These are phyloP conservation scores for Deilephila elpenor DNA, from an alignment of 2,888 invertebrate species.

Conservation along the genomic window DNA sequence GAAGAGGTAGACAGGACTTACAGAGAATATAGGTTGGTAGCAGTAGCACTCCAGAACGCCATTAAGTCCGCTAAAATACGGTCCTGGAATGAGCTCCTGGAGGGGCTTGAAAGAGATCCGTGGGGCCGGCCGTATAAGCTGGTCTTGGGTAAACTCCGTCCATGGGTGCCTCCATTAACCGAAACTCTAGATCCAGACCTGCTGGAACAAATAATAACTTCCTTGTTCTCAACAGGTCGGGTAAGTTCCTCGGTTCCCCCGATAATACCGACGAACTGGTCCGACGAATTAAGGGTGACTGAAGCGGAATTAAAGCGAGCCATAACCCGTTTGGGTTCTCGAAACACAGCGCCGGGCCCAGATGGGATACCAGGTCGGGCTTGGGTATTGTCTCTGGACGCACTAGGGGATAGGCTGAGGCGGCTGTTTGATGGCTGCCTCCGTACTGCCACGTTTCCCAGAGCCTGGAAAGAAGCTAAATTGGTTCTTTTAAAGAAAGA, in stretches of 20 bases:
- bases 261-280: background rate
- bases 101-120: background rate
- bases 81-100: background rate
- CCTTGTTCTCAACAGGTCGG: too few species aligned
- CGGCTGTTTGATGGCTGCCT: background rate
- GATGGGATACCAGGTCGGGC: background rate
- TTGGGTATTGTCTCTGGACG: background rate
- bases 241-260: too few species aligned
- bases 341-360: conserved; percentile 1
- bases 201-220: too few species aligned
- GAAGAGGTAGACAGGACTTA: background rate
- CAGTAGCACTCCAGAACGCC: background rate
- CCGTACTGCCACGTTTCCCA: background rate
- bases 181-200: too few species aligned
- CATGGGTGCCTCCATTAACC: too few species aligned
- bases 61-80: background rate
- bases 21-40: background rate
- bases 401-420: background rate
- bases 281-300: background rate
- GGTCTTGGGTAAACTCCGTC: too few species aligned
- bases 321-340: background rate
- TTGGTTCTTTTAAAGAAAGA: conserved; percentile 23
- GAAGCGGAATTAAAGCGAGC: background rate
- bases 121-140: conserved; percentile 1
- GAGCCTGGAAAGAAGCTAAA: conserved; percentile 19